Percentiles rank a stretch among this genome's conserved stretches.
Conservation (phyloP, 2,797 vertebrate genomes). For the Pogonophryne albipinna region DNA sequence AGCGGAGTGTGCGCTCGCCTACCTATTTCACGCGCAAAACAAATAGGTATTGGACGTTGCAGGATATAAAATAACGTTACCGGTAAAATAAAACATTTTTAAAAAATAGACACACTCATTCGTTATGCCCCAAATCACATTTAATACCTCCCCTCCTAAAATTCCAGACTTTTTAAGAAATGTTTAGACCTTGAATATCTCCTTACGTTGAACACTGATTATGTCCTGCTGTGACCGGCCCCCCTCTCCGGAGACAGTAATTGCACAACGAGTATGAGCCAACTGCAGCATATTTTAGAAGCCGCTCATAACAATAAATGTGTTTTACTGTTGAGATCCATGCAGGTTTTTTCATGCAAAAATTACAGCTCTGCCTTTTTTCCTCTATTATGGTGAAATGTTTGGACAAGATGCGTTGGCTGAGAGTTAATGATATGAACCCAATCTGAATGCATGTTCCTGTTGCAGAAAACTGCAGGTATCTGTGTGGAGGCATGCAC, state of each 20-base stretch:
- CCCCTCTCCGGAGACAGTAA: conserved; percentile 32
- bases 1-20: too few relatives aligned
- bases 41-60: too few relatives aligned
- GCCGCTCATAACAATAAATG: conserved; percentile 36
- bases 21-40: too few relatives aligned
- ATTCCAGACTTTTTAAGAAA: too few relatives aligned
- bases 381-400: conserved; percentile 15
- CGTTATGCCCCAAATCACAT: too few relatives aligned
- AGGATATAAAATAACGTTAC: too few relatives aligned
- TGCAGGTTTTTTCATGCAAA: conserved; percentile 24
- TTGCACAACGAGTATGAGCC: conserved; percentile 31
- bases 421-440: conserved; percentile 14
- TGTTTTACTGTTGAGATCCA: conserved; percentile 35
- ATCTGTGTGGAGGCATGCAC: conserved; percentile 15
- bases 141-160: too few relatives aligned
- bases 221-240: conserved; percentile 14
- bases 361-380: conserved; percentile 26
- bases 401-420: conserved; percentile 19
- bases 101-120: too few relatives aligned
- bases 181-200: too few relatives aligned
- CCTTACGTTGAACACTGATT: conserved; percentile 11
- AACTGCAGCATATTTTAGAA: conserved; percentile 30
- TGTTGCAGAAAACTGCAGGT: conserved; percentile 5
- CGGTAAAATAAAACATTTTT: too few relatives aligned
- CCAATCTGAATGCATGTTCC: conserved; percentile 24